Percentiles rank a stretch among this genome's conserved stretches.
Conservation (phyloP, 2,113 vertebrate genomes). For the Corydoras maculifer region DNA sequence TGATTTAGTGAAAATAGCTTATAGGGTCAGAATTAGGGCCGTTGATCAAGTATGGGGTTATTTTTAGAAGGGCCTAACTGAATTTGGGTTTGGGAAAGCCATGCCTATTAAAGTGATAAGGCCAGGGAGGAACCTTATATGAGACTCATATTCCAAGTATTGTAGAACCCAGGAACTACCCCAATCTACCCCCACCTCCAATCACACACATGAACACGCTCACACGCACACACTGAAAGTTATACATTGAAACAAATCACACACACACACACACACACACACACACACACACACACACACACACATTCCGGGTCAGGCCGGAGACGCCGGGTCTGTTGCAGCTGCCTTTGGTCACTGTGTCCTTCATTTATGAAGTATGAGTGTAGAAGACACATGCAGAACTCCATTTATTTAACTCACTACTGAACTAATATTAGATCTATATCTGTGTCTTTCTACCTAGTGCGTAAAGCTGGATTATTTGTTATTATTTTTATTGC, state of each 20-base stretch:
- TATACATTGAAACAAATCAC: conserved; percentile 15
- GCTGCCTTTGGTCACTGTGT: conserved; percentile 36
- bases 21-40: conserved; percentile 38
- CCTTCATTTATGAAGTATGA: conserved; percentile 11
- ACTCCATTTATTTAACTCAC: background rate
- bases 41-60: conserved; percentile 34
- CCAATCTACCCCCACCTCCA: conserved; percentile 1
- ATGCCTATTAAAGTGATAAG: conserved; percentile 41
- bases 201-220: conserved; percentile 19
- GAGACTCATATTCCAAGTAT: conserved; percentile 48
- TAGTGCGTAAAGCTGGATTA: too few species aligned
- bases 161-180: conserved; percentile 31
- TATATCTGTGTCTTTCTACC: too few species aligned
- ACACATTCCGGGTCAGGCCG: conserved; percentile 34
- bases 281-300: conserved; percentile 22
- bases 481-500: too few species aligned
- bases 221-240: conserved; percentile 10
- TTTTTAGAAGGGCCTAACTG: conserved; percentile 44
- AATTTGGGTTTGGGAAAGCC: conserved; percentile 44
- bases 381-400: conserved; percentile 2
- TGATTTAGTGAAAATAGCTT: conserved; percentile 38
- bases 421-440: too few species aligned
- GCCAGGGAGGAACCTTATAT: conserved; percentile 44
- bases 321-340: conserved; percentile 32
- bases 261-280: conserved; percentile 10